Evolutionary conservation across 1,140 invertebrate genomes (phyloP).

Genomic region (Rhopalosiphum maidis): DNA sequence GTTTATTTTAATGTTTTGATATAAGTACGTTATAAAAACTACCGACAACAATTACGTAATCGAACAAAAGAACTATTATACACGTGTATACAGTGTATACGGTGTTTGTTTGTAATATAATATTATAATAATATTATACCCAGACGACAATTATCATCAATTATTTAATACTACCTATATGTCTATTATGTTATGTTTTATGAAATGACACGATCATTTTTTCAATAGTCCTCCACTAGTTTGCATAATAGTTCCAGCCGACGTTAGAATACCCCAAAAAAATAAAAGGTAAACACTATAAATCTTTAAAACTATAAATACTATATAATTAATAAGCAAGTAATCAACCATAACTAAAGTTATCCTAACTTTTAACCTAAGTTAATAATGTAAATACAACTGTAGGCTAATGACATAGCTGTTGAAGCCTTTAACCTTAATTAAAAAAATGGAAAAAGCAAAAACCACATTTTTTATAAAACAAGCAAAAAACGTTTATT

Average conservation of each 20-base stretch:
- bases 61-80: neutral
- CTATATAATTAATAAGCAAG: too few species aligned
- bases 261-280: neutral
- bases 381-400: too few species aligned
- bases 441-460: too few species aligned
- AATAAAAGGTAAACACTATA: neutral
- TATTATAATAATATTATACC: neutral
- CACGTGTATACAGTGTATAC: neutral
- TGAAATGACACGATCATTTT: too few species aligned
- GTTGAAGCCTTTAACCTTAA: too few species aligned
- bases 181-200: too few species aligned
- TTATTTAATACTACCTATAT: neutral
- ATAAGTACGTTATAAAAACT: neutral
- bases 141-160: neutral
- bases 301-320: too few species aligned
- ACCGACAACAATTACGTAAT: neutral
- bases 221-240: neutral
- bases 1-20: neutral
- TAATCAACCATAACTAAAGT: too few species aligned
- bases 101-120: neutral
- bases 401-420: too few species aligned
- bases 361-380: too few species aligned
- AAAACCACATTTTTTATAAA: neutral
- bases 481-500: neutral
- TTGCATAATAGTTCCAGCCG: neutral